Base-by-base conservation (phyloP, 1,140 invertebrate species). In the Drosophila teissieri region DNA sequence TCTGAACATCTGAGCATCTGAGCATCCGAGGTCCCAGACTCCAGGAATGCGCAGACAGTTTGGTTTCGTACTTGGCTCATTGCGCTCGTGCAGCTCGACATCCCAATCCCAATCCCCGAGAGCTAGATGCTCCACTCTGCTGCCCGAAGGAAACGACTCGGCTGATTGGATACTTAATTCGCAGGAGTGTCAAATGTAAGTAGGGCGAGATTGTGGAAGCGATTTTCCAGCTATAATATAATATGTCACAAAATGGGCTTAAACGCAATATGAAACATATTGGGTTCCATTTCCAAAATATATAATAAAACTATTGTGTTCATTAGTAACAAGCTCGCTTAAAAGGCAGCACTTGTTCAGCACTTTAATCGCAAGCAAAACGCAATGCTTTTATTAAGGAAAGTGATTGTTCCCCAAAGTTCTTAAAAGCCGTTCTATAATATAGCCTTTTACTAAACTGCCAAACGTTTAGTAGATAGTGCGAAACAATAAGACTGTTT, bases 21-120 rank as follows among this genome's bases (percentile, higher is more conserved):
- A 73, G 64, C 53, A 68, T 22, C 61, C 61, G 19, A 73, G 64
- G 54, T 80, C 68, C 68, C 80, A 80, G 82, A 83, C 86, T 70
- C 55, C 70, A 78, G 70, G 67, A 68, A 68, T 45, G 75, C 80
- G 84, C 60, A 88, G 84, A 88, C 84, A 88, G 84, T 88, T 89
- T 80, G 80, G 84, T 88, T 88, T 89, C 62, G 69, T 80, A 83
- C 85, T 84, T 69, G 84, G 84, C 84, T 85, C 81, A 84, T 80
- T 85, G 76, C 81, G 81, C 80, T 81, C 83, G 78, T 86, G 82
- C 81, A 81, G 80, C 81, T 74, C 73, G 53, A 81, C 56, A 63
- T 45, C 17, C 42, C 42, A 11, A 60, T 63, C 27, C 14, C 17
- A 11, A 60, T 63, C 27, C 14, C 17, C 54, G 54, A 55, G 19